These are phyloP conservation scores for Cosmia pyralina DNA, from an alignment of 2,888 invertebrate species.

Conservation along the genomic window DNA sequence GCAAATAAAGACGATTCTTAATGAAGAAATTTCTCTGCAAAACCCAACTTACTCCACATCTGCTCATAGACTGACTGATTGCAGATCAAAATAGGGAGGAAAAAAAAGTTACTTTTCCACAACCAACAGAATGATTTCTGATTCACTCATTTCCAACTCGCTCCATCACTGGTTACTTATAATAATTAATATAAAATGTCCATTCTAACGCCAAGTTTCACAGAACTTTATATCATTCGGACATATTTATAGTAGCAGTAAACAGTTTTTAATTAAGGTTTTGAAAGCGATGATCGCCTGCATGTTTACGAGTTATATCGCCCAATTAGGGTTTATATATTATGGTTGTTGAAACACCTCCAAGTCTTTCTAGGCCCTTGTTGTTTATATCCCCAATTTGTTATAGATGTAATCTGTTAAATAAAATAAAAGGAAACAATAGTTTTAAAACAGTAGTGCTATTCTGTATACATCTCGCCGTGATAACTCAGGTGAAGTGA, in stretches of 20 bases:
- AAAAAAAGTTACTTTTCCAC: background rate
- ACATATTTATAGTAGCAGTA: constrained; percentile 85
- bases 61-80: no score
- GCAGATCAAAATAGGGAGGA: no score
- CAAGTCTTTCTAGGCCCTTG: constrained; percentile 28
- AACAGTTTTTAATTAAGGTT: constrained; percentile 89
- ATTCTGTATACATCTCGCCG: no score
- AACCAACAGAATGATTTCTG: background rate
- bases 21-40: no score
- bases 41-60: no score
- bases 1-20: no score
- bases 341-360: constrained; percentile 46
- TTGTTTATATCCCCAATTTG: constrained; percentile 48
- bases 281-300: constrained; percentile 81
- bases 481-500: no score
- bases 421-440: constrained; percentile 11
- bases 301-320: constrained; percentile 70
- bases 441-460: background rate
- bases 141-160: background rate
- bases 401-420: background rate
- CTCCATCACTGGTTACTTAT: background rate
- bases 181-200: constrained; percentile 58
- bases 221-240: constrained; percentile 76
- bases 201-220: constrained; percentile 64
- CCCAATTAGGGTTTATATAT: constrained; percentile 58